A percentile compares a stretch with the other conserved stretches of the same genome.
phyloP scores from a whole-genome alignment of 53 echinoderm and acorn worm genomes.

The Paracentrotus lividus region DNA sequence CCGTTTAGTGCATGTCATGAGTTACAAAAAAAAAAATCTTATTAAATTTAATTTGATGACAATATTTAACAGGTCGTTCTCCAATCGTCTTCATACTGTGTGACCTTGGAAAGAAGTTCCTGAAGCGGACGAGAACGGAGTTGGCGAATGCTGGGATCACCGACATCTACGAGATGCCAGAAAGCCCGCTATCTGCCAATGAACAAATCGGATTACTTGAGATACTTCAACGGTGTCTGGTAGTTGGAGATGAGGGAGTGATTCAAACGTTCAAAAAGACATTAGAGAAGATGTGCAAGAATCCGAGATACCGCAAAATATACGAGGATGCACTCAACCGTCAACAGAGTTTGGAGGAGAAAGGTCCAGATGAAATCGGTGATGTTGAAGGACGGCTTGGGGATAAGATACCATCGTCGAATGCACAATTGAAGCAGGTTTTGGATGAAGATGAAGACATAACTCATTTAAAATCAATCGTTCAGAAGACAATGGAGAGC shows the following conservation, averaged over 20 bases:
- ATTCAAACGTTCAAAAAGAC: background rate
- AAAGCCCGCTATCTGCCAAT: background rate
- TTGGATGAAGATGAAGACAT: background rate
- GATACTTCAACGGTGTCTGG: background rate
- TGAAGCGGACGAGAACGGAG: background rate
- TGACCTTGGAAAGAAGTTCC: background rate
- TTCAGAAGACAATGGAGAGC: background rate
- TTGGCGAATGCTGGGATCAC: background rate
- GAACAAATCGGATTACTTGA: background rate
- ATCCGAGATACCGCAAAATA: background rate
- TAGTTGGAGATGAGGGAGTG: background rate
- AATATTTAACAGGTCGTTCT: background rate
- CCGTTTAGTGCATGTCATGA: too few species aligned
- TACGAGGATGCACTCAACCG: background rate
- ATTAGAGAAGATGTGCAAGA: background rate
- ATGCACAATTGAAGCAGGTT: background rate
- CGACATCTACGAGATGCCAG: background rate
- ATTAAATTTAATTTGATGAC: too few species aligned
- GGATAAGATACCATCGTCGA: background rate
- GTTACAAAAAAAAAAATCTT: too few species aligned
- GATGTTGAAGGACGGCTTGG: background rate
- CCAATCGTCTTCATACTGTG: background rate
- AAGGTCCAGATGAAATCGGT: background rate
- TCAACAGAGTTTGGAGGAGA: background rate
- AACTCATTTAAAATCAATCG: background rate